Evolutionary conservation across 2,888 invertebrate genomes (phyloP).

Genomic region (Neuroscelio doddi): DNA sequence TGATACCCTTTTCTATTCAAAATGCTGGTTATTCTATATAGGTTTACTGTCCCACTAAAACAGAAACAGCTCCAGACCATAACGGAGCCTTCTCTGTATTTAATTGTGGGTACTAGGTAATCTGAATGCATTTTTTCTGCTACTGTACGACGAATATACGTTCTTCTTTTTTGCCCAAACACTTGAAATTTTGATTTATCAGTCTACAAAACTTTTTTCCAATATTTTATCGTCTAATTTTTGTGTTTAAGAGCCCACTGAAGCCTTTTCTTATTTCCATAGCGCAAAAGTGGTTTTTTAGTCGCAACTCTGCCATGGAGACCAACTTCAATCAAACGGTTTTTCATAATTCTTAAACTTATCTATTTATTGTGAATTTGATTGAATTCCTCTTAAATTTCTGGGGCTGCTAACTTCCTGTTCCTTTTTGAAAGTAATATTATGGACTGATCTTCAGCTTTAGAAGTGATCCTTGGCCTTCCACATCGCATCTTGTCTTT

Average conservation of each 20-base stretch:
- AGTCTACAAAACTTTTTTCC: conserved; percentile 4
- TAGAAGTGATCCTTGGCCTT: too few species aligned
- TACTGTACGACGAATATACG: background rate
- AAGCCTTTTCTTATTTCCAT: background rate
- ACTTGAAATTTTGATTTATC: background rate
- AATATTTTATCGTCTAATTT: conserved; percentile 3
- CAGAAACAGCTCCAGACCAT: background rate
- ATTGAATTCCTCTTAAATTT: too few species aligned
- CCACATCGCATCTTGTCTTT: too few species aligned
- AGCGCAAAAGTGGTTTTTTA: too few species aligned
- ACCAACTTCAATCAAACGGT: too few species aligned
- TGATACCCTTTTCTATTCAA: background rate
- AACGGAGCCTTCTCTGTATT: conserved; percentile 1
- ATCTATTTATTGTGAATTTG: too few species aligned
- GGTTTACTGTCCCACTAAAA: background rate
- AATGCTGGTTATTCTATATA: background rate
- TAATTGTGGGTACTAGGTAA: conserved; percentile 2
- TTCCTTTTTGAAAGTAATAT: too few species aligned
- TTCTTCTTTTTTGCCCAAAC: background rate
- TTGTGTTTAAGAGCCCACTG: background rate
- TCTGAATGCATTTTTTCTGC: background rate
- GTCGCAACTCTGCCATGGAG: too few species aligned
- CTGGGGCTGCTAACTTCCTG: too few species aligned
- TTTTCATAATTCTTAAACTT: too few species aligned
- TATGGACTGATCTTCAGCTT: too few species aligned